A percentile compares a stretch with the other conserved stretches of the same genome.
These are phyloP conservation scores for Oscheius myriophilus DNA, from an alignment of 2,888 invertebrate species.

Conservation along the genomic window DNA sequence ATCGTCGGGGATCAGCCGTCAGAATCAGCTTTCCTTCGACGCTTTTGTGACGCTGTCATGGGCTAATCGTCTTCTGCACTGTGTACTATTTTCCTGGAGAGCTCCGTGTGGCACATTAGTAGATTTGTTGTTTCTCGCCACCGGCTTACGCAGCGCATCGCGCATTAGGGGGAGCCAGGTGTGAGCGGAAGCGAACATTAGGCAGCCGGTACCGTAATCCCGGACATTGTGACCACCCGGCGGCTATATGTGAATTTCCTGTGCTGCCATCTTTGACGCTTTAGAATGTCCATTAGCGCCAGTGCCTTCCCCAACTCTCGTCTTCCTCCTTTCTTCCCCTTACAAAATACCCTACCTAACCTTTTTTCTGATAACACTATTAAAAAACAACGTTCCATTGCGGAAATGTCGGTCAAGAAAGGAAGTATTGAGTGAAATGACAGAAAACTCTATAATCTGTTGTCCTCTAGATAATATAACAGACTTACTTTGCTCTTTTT, in stretches of 20 bases:
- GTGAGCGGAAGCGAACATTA: slow-evolving; percentile 23
- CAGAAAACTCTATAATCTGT: no score
- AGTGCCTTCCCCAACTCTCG: no score
- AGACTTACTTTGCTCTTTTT: no score
- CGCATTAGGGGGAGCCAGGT: slow-evolving; percentile 23
- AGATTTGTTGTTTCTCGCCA: slow-evolving; percentile 27
- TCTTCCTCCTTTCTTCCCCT: no score
- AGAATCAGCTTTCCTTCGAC: slow-evolving; percentile 7
- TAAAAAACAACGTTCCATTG: no score
- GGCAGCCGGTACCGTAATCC: slow-evolving; percentile 23
- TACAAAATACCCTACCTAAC: no score
- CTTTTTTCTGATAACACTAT: no score
- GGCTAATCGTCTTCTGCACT: slow-evolving; percentile 20
- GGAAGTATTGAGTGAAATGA: no score
- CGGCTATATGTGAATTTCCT: slow-evolving; percentile 19
- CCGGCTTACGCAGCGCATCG: slow-evolving; percentile 14
- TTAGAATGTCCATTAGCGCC: no score
- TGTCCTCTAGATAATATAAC: no score
- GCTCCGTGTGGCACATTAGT: slow-evolving; percentile 22
- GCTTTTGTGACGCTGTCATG: slow-evolving; percentile 21
- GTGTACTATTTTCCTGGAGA: slow-evolving; percentile 24
- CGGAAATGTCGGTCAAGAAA: no score
- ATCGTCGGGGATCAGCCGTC: slow-evolving; percentile 8
- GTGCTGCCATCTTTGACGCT: background rate
- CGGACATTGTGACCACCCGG: background rate